phyloP scores from a whole-genome alignment of 2,888 invertebrate species.

The Dicyrtomina minuta region DNA sequence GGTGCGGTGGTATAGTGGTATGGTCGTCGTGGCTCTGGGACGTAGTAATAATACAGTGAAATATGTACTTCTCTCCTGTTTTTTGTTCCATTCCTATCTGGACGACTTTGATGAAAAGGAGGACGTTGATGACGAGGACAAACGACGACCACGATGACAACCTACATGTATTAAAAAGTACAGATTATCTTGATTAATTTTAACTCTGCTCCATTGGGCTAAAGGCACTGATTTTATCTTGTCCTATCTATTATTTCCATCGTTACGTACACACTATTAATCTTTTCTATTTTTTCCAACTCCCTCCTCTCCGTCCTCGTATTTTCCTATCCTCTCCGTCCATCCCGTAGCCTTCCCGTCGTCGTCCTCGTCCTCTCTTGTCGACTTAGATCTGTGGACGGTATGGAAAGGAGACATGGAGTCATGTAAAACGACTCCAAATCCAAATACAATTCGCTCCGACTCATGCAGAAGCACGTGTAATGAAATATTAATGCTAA shows the following conservation, averaged over 20 bases:
- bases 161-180: conserved; percentile 28
- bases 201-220: conserved; percentile 26
- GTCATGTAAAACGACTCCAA: too few species aligned
- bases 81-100: conserved; percentile 11
- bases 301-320: neutral
- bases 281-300: conserved; percentile 16
- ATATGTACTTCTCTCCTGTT: neutral
- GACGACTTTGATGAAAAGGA: conserved; percentile 7
- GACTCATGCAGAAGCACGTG: too few species aligned
- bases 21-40: too few species aligned
- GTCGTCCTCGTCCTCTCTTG: neutral
- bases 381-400: too few species aligned
- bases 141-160: conserved; percentile 21
- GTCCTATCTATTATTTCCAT: conserved; percentile 12
- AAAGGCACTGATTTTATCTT: conserved; percentile 27
- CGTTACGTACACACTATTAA: conserved; percentile 16
- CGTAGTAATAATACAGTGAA: too few species aligned
- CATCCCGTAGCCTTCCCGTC: neutral
- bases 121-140: conserved; percentile 15
- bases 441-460: too few species aligned
- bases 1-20: too few species aligned
- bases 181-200: conserved; percentile 36
- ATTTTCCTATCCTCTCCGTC: neutral
- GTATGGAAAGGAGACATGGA: too few species aligned
- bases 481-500: too few species aligned